Conservation (phyloP, 2,797 vertebrate species). For the Bryconaethiops microstoma region DNA sequence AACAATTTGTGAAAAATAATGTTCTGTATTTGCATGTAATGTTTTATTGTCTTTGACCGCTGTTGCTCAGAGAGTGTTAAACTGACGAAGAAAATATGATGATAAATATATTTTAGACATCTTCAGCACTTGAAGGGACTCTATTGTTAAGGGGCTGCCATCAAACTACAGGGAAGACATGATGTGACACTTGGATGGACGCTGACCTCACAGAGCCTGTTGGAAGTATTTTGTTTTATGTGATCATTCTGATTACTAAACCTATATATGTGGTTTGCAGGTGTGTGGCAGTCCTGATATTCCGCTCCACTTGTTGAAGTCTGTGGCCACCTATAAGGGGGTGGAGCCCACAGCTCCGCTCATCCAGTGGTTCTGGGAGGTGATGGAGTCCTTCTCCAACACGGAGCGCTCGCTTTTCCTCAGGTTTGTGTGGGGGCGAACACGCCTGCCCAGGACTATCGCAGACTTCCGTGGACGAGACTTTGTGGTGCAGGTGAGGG, state of each 20-base stretch:
- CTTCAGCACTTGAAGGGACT: not conserved
- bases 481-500: conserved; percentile 94
- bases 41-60: no score
- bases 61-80: no score
- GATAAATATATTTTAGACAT: not conserved
- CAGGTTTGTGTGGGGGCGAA: conserved; percentile 97
- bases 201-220: not conserved
- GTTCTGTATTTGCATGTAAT: no score
- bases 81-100: not conserved
- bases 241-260: no score
- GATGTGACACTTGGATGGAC: not conserved
- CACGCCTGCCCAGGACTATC: conserved; percentile 94
- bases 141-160: not conserved
- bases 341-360: conserved; percentile 91
- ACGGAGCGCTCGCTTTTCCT: conserved; percentile 97
- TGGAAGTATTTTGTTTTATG: not conserved
- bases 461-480: conserved; percentile 97
- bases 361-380: conserved; percentile 99
- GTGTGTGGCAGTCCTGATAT: conserved; percentile 98
- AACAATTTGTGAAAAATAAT: no score
- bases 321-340: conserved; percentile 97
- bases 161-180: not conserved
- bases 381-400: conserved; percentile 99
- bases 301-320: conserved; percentile 95
- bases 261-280: conserved; percentile 66